Evolutionary conservation across 2,797 vertebrate genomes (phyloP).

Genomic region (Muscicapa striata): DNA sequence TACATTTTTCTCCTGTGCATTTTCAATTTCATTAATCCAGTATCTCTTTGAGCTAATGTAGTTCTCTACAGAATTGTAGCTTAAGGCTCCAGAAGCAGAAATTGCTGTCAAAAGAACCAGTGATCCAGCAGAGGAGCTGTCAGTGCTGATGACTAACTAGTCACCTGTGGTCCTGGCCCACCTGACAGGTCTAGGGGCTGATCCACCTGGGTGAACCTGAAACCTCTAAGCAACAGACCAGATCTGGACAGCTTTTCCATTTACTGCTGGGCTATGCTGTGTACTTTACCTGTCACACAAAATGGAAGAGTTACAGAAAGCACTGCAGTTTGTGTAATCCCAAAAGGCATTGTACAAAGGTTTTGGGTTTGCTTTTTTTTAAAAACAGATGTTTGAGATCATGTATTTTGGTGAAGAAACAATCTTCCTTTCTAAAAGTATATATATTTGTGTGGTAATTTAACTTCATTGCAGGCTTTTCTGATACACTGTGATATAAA

Average conservation of each 20-base stretch:
- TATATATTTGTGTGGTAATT: background rate
- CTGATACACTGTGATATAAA: background rate
- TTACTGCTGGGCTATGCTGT: background rate
- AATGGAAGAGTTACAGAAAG: background rate
- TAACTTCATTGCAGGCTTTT: background rate
- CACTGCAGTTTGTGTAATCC: background rate
- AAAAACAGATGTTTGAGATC: background rate
- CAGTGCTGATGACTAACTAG: background rate
- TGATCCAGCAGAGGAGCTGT: background rate
- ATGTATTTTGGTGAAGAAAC: background rate
- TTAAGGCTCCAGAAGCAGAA: constrained; percentile 1
- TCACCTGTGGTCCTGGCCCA: background rate
- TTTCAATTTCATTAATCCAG: constrained; percentile 22
- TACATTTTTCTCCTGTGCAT: constrained; percentile 26
- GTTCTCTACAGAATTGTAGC: background rate
- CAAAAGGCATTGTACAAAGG: background rate
- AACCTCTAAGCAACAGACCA: background rate
- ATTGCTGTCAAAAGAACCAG: background rate
- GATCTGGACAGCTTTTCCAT: background rate
- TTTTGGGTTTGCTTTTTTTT: background rate
- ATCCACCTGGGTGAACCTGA: background rate
- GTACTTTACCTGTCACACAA: background rate
- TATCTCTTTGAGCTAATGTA: background rate
- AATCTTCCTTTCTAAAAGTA: background rate
- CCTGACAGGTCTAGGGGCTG: background rate